Evolutionary conservation across 2,888 invertebrate species (phyloP).

Genomic region (Hirtodrosophila alboralis): DNA sequence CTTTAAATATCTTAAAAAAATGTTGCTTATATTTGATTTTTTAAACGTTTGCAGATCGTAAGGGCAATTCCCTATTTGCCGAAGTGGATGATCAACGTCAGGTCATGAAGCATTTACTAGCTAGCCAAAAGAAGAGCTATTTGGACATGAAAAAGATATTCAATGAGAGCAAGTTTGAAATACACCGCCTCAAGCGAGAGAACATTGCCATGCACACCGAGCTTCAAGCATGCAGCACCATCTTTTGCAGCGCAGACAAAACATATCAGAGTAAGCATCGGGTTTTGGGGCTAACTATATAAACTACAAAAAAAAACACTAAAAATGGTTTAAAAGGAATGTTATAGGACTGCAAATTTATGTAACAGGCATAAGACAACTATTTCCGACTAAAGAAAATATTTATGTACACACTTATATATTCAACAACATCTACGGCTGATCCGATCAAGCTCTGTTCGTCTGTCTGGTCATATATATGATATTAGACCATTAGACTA

Average conservation of each 20-base stretch:
- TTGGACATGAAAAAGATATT: conserved; percentile 84
- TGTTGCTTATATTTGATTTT: too few relatives aligned
- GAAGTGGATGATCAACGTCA: conserved; percentile 88
- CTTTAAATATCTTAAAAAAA: too few relatives aligned
- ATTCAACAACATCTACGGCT: too few relatives aligned
- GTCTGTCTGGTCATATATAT: too few relatives aligned
- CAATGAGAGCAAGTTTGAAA: conserved; percentile 82
- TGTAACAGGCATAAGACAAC: too few relatives aligned
- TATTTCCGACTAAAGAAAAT: too few relatives aligned
- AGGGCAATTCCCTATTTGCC: conserved; percentile 88
- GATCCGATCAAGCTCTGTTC: too few relatives aligned
- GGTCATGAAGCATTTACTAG: conserved; percentile 86
- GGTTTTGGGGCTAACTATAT: background rate
- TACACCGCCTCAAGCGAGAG: conserved; percentile 82
- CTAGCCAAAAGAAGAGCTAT: conserved; percentile 87
- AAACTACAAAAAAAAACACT: background rate
- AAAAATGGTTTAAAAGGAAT: too few relatives aligned
- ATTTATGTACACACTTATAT: too few relatives aligned
- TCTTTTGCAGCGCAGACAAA: conserved; percentile 83
- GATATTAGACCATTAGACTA: too few relatives aligned
- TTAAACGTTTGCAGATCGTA: conserved; percentile 84
- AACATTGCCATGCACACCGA: conserved; percentile 83
- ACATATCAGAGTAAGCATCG: conserved; percentile 79
- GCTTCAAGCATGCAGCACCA: conserved; percentile 80
- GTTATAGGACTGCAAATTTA: too few relatives aligned